Conservation (phyloP, 1,140 invertebrate genomes). For the Temnothorax longispinosus region DNA sequence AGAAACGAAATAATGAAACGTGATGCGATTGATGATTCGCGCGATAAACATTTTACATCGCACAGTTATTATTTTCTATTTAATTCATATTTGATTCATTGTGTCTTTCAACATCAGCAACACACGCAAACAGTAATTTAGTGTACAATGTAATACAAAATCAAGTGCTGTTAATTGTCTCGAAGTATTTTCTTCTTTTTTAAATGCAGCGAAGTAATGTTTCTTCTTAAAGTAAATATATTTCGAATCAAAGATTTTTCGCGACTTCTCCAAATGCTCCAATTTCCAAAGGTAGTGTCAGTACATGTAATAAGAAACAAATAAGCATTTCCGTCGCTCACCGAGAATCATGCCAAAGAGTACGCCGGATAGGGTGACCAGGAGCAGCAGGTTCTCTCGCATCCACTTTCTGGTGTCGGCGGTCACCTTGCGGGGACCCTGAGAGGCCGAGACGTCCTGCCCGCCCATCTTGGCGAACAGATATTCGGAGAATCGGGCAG, state of each 20-base stretch:
- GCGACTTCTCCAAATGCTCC: background rate
- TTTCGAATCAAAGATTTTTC: background rate
- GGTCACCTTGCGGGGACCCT: conserved; percentile 88
- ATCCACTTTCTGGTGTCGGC: conserved; percentile 89
- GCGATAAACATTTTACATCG: background rate
- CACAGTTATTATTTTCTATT: background rate
- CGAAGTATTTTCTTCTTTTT: background rate
- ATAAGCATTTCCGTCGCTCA: conserved; percentile 80
- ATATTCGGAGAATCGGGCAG: conserved; percentile 89
- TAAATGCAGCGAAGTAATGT: background rate
- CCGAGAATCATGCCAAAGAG: conserved; percentile 91
- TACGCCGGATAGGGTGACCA: conserved; percentile 92
- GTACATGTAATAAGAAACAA: background rate
- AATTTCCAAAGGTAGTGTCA: background rate
- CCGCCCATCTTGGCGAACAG: conserved; percentile 91
- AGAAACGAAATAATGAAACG: background rate
- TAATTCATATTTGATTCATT: background rate
- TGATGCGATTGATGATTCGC: background rate
- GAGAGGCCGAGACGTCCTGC: conserved; percentile 86
- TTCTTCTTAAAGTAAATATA: background rate
- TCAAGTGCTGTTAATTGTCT: background rate
- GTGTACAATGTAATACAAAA: background rate
- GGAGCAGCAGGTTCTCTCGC: conserved; percentile 91
- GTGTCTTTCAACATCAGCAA: background rate
- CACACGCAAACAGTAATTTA: background rate